Evolutionary conservation across 1,140 invertebrate genomes (phyloP).

Genomic region (Diplogasteroides magnus): DNA sequence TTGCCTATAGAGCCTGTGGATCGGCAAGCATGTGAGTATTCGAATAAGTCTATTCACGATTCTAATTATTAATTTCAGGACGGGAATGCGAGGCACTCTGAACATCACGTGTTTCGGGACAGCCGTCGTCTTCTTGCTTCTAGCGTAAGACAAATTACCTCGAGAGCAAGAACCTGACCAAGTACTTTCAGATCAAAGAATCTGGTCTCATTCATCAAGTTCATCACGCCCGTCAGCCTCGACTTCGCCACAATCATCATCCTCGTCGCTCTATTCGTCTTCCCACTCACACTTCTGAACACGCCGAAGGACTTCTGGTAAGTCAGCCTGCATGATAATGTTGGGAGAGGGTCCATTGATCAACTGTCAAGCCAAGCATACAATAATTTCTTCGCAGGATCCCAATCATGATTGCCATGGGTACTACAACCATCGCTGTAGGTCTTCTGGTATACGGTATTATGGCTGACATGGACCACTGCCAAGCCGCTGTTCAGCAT

Average conservation of each 20-base stretch:
- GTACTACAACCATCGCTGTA: constrained; percentile 47
- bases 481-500: constrained; percentile 36
- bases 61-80: constrained; percentile 30
- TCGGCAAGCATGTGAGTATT: constrained; percentile 63
- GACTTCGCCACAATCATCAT: constrained; percentile 66
- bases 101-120: constrained; percentile 52
- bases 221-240: constrained; percentile 46
- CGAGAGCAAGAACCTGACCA: not conserved
- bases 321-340: constrained; percentile 40
- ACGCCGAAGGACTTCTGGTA: constrained; percentile 72
- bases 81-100: constrained; percentile 42
- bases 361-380: no score
- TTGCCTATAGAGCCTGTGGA: constrained; percentile 65
- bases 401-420: constrained; percentile 50
- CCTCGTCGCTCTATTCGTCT: constrained; percentile 63
- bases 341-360: not conserved
- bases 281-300: constrained; percentile 67
- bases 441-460: constrained; percentile 42
- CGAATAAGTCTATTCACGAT: no score
- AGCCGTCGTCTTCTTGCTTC: constrained; percentile 60
- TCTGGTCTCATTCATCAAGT: not conserved
- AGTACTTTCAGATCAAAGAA: not conserved
- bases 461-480: constrained; percentile 32
- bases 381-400: constrained; percentile 34
- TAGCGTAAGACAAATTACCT: constrained; percentile 56